Conservation (phyloP, 2,113 vertebrate genomes). For the Ciconia boyciana region DNA sequence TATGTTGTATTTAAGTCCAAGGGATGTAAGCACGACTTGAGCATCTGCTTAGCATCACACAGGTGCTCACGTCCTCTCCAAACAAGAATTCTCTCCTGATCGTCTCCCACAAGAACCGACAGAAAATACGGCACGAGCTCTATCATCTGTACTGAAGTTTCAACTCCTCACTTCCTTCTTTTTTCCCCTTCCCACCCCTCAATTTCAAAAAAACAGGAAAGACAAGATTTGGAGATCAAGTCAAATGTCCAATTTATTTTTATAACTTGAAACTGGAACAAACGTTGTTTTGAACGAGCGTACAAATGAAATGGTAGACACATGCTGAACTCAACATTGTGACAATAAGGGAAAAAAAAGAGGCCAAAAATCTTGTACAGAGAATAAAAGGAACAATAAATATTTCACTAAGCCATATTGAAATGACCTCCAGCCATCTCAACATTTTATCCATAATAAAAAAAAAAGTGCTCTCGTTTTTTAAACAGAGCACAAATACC, state of each 20-base stretch:
- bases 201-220: slow-evolving; percentile 71
- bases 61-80: background rate
- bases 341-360: slow-evolving; percentile 78
- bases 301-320: slow-evolving; percentile 88
- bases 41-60: background rate
- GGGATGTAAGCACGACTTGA: background rate
- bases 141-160: background rate
- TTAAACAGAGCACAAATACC: slow-evolving; percentile 83
- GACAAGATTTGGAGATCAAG: slow-evolving; percentile 83
- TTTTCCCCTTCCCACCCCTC: slow-evolving; percentile 6
- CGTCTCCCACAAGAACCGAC: background rate
- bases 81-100: background rate
- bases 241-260: slow-evolving; percentile 90
- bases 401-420: slow-evolving; percentile 85
- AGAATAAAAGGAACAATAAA: slow-evolving; percentile 88
- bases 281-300: slow-evolving; percentile 86
- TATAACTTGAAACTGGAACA: slow-evolving; percentile 88
- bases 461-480: slow-evolving; percentile 78
- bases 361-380: slow-evolving; percentile 84
- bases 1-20: background rate
- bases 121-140: background rate
- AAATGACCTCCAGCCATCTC: slow-evolving; percentile 83
- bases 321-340: slow-evolving; percentile 86
- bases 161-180: background rate
- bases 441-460: slow-evolving; percentile 85